A percentile compares a stretch with the other conserved stretches of the same genome.
phyloP scores from a whole-genome alignment of 2,888 invertebrate species.

The Cistogaster globosa region DNA sequence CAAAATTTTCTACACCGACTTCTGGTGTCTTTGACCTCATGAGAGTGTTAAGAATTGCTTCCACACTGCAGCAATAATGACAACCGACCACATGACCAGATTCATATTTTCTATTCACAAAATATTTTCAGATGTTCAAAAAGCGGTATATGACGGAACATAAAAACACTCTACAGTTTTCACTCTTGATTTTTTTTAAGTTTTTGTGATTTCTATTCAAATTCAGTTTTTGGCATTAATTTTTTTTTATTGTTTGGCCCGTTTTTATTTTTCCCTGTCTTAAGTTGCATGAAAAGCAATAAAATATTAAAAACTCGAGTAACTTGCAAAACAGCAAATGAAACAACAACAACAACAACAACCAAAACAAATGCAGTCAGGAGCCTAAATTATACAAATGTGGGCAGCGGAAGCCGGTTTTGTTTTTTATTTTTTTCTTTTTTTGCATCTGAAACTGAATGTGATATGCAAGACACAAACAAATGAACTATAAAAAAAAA shows the following conservation, averaged over 20 bases:
- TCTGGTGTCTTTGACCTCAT: too few species aligned
- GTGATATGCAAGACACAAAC: not conserved
- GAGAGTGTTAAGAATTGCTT: too few species aligned
- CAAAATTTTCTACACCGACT: too few species aligned
- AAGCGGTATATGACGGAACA: too few species aligned
- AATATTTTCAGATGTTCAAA: too few species aligned
- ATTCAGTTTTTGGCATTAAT: conserved; percentile 7
- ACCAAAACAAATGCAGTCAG: conserved; percentile 18
- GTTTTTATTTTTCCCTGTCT: not conserved
- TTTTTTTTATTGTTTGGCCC: conserved; percentile 22
- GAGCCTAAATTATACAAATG: conserved; percentile 49
- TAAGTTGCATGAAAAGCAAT: conserved; percentile 30
- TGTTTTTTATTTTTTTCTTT: too few species aligned
- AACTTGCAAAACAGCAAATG: conserved; percentile 17
- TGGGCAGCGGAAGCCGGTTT: conserved; percentile 69
- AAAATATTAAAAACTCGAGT: conserved; percentile 31
- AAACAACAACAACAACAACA: not conserved
- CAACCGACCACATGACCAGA: too few species aligned
- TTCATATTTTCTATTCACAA: too few species aligned
- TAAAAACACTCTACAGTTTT: too few species aligned
- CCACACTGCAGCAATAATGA: too few species aligned
- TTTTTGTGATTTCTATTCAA: not conserved
- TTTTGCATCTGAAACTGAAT: not conserved
- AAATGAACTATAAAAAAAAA: conserved; percentile 48
- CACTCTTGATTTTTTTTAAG: too few species aligned